Conservation (phyloP, 2,797 vertebrate species). For the Spinus pinus region DNA sequence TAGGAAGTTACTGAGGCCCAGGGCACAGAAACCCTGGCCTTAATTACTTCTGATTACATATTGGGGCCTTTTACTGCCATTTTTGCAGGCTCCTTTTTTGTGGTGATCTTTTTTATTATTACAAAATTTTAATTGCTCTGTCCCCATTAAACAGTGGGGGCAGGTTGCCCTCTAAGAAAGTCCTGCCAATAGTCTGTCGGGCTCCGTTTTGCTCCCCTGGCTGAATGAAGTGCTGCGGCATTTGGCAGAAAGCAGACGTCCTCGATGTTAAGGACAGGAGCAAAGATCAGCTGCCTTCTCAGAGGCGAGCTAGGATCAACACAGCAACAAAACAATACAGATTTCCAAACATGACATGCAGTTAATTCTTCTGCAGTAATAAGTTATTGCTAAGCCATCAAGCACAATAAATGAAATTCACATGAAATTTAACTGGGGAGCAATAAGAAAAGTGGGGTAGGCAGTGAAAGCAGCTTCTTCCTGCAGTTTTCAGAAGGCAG, state of each 20-base stretch:
- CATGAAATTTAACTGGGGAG: background rate
- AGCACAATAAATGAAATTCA: background rate
- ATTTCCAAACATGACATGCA: background rate
- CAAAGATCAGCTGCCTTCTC: background rate
- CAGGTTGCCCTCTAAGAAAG: background rate
- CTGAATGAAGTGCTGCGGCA: background rate
- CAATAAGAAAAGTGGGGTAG: background rate
- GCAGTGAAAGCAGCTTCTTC: background rate
- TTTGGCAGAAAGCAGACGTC: background rate
- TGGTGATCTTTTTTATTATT: background rate
- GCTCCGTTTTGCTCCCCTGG: background rate
- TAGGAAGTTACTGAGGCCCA: background rate
- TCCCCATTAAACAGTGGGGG: background rate
- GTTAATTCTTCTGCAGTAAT: background rate
- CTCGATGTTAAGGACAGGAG: accelerated
- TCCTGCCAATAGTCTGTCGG: background rate
- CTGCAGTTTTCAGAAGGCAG: conserved; percentile 19
- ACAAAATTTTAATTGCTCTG: background rate
- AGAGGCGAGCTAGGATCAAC: background rate
- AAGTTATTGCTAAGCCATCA: background rate
- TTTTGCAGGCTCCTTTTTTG: background rate
- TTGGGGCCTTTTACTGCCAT: background rate
- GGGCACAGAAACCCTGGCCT: too few relatives aligned
- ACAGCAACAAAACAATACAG: background rate
- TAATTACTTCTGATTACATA: background rate